phyloP scores from a whole-genome alignment of 2,888 invertebrate species.

The Nymphalis urticae region DNA sequence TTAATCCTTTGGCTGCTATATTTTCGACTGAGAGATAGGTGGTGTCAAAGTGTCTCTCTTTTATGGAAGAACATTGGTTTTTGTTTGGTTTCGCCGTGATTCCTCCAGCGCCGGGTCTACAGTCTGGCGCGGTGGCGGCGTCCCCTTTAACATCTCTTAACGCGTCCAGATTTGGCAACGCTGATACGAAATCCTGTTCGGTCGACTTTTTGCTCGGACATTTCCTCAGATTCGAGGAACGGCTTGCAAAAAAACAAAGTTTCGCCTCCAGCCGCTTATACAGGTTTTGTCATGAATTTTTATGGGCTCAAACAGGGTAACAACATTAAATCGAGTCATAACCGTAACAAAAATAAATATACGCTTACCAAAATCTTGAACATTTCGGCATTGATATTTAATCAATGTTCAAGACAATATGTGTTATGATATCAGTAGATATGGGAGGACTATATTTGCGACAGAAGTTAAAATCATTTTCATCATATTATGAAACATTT shows the following conservation, averaged over 20 bases:
- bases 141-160: conserved; percentile 78
- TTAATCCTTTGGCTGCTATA: conserved; percentile 36
- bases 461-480: too few species aligned
- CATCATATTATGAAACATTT: too few species aligned
- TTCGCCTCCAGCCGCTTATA: conserved; percentile 75
- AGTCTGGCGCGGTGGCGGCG: conserved; percentile 59
- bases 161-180: conserved; percentile 79
- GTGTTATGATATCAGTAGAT: too few species aligned
- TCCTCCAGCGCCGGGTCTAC: conserved; percentile 54
- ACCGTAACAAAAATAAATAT: conserved; percentile 53
- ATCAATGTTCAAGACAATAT: background rate
- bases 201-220: conserved; percentile 73
- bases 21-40: conserved; percentile 37
- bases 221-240: conserved; percentile 79
- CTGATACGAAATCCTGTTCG: conserved; percentile 79
- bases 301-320: conserved; percentile 66
- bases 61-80: conserved; percentile 50
- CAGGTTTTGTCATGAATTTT: conserved; percentile 79
- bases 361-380: conserved; percentile 12
- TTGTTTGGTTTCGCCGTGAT: conserved; percentile 49
- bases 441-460: too few species aligned
- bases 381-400: background rate
- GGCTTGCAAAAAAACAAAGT: conserved; percentile 67
- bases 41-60: conserved; percentile 45
- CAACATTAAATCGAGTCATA: conserved; percentile 64